phyloP scores from a whole-genome alignment of 2,113 vertebrate species.

The Orientallactaga bullata region DNA sequence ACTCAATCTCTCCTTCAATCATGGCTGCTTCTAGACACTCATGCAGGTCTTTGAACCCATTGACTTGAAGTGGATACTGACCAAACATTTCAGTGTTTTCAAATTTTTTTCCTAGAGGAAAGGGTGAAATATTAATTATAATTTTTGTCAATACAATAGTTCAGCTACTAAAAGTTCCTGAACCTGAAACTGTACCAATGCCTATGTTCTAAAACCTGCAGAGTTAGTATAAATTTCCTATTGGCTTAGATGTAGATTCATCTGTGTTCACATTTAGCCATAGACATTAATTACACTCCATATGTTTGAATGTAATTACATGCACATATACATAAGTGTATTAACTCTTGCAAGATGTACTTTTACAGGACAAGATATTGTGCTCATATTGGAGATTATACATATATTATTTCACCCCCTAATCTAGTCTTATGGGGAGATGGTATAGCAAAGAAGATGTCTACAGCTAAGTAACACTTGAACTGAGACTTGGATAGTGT shows the following conservation, averaged over 20 bases:
- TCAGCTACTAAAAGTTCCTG: conserved; percentile 26
- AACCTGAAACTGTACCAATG: neutral
- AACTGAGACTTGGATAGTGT: neutral
- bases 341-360: neutral
- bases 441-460: neutral
- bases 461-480: neutral
- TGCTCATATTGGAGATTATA: no score
- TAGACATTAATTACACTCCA: neutral
- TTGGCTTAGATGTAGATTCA: neutral
- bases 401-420: no score
- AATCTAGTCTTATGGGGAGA: neutral
- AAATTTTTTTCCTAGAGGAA: conserved; percentile 95
- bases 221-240: neutral
- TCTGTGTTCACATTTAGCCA: neutral
- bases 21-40: conserved; percentile 99
- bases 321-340: no score
- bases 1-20: conserved; percentile 99
- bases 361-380: neutral
- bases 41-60: conserved; percentile 98
- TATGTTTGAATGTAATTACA: neutral
- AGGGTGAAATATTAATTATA: conserved; percentile 38
- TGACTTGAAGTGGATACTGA: conserved; percentile 98
- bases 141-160: neutral
- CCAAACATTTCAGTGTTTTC: conserved; percentile 99
- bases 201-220: neutral